phyloP scores from a whole-genome alignment of 2,888 invertebrate species.

The Notocelia uddmanniana region DNA sequence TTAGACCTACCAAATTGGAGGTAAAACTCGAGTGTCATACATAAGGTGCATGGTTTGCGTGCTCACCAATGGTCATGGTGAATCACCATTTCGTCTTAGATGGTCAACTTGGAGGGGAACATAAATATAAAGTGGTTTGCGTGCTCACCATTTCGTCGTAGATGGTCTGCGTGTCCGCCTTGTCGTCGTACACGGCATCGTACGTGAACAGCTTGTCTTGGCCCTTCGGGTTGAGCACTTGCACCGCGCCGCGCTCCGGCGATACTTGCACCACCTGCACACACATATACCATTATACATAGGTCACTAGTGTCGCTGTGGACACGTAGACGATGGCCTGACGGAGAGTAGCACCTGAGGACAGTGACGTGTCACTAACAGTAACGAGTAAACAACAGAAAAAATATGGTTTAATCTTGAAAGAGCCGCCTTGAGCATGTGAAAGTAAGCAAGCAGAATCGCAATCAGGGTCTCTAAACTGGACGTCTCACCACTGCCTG shows the following conservation, averaged over 20 bases:
- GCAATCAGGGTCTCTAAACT: background rate
- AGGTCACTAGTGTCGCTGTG: too few relatives aligned
- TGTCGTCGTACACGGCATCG: constrained; percentile 98
- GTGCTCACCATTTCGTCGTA: constrained; percentile 95
- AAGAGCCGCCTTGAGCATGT: background rate
- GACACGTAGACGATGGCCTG: background rate
- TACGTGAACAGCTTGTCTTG: constrained; percentile 98
- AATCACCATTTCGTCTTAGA: too few relatives aligned
- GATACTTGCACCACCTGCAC: constrained; percentile 92
- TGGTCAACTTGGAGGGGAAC: too few relatives aligned
- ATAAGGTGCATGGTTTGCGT: too few relatives aligned
- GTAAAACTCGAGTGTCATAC: too few relatives aligned
- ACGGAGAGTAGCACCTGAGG: background rate
- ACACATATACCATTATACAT: background rate
- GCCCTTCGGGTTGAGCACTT: constrained; percentile 94
- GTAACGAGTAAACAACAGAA: background rate
- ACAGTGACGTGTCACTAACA: background rate
- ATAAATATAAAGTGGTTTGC: background rate
- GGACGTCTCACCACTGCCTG: background rate
- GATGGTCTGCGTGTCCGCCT: constrained; percentile 95
- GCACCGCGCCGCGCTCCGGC: constrained; percentile 95
- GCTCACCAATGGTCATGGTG: too few relatives aligned
- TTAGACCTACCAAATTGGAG: too few relatives aligned
- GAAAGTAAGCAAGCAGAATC: background rate
- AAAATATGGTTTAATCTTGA: background rate